Percentiles rank a stretch among this genome's conserved stretches.
Evolutionary conservation across 1,140 invertebrate species (phyloP).

Genomic region (Berghia stephanieae): DNA sequence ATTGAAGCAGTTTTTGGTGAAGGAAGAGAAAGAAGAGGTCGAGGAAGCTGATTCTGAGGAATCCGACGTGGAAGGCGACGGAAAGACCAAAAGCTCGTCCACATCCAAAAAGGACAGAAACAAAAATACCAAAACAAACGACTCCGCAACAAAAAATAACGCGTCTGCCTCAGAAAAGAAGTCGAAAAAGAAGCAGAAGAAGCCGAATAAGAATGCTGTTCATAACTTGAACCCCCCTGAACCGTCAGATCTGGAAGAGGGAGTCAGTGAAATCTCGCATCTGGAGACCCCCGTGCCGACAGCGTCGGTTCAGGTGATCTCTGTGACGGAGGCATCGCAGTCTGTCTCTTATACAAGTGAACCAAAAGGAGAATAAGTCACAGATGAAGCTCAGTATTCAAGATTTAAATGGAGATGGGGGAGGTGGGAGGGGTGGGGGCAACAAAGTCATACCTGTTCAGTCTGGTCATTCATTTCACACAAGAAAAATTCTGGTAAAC

Average conservation of each 20-base stretch:
- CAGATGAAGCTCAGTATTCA: too few relatives aligned
- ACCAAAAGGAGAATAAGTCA: too few relatives aligned
- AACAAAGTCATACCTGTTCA: too few relatives aligned
- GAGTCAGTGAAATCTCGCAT: neutral
- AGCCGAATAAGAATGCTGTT: constrained; percentile 8
- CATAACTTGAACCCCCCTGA: neutral
- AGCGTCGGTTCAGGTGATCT: too few relatives aligned
- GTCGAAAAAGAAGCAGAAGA: constrained; percentile 13
- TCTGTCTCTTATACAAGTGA: too few relatives aligned
- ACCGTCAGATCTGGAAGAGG: constrained; percentile 15
- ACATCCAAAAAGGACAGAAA: neutral
- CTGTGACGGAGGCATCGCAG: too few relatives aligned
- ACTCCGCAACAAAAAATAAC: too few relatives aligned
- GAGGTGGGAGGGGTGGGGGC: too few relatives aligned
- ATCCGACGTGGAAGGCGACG: constrained; percentile 20
- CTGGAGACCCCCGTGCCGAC: neutral
- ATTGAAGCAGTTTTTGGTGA: constrained; percentile 17
- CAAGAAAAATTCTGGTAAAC: too few relatives aligned
- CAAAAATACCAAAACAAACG: too few relatives aligned
- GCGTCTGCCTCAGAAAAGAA: neutral
- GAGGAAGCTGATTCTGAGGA: constrained; percentile 30
- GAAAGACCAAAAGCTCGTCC: neutral
- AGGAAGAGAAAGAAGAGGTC: constrained; percentile 8
- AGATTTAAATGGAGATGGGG: too few relatives aligned
- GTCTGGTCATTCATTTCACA: too few relatives aligned